These are phyloP conservation scores for Ostrea denselamellosa DNA, from an alignment of 1,140 invertebrate species.

Conservation along the genomic window DNA sequence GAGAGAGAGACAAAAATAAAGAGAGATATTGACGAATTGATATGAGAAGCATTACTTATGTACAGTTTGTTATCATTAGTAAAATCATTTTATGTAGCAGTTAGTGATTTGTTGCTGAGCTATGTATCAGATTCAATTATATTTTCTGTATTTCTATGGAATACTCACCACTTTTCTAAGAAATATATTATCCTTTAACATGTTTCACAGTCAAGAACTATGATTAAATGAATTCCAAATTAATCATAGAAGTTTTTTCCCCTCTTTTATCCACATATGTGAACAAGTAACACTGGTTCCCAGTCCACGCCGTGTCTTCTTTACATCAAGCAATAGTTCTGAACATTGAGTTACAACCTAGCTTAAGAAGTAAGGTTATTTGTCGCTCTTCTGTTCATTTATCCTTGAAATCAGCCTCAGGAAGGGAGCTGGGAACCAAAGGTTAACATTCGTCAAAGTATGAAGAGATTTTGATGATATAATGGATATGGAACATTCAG, in stretches of 20 bases:
- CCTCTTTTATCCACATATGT: neutral
- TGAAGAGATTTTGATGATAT: conserved; percentile 1
- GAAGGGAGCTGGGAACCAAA: neutral
- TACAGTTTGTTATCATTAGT: too few species aligned
- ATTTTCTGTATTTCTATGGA: neutral
- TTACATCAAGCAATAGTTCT: neutral
- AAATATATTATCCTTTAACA: neutral
- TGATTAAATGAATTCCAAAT: neutral
- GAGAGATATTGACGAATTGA: neutral
- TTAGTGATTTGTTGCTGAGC: too few species aligned
- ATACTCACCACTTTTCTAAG: neutral
- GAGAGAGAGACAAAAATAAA: neutral
- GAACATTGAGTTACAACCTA: neutral
- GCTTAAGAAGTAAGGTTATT: neutral
- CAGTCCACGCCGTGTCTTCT: neutral
- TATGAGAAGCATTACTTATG: too few species aligned
- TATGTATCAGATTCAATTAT: too few species aligned
- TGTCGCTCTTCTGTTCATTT: conserved; percentile 27
- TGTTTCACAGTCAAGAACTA: neutral
- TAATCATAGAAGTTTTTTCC: neutral
- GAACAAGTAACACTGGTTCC: neutral
- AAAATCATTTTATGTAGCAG: too few species aligned
- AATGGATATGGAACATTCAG: neutral
- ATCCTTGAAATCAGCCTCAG: conserved; percentile 4
- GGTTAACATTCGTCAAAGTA: conserved; percentile 36